Evolutionary conservation across 1,140 invertebrate genomes (phyloP), one percentile per base, ranked within the genome.

Genomic region (Cherax quadricarinatus): DNA sequence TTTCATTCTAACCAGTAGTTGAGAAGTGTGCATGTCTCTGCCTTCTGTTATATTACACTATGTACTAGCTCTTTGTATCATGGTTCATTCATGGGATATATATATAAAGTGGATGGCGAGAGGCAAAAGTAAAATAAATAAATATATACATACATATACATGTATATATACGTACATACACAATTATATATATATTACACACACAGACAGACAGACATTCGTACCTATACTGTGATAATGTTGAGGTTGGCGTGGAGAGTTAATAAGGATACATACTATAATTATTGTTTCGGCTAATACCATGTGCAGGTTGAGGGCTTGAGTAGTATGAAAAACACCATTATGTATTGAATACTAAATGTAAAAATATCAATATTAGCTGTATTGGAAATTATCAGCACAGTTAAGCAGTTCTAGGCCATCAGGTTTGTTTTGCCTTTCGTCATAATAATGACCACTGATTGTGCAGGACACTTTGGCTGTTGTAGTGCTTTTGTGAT

Each of bases 401-500:
- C 86, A 48, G 78, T 83, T 62, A 78, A 57, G 81, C 81, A 79
- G 79, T 84, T 90, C 60, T 75, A 48, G 88, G 62, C 88, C 81
- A 84, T 83, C 66, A 57, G 88, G 80, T 83, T 90, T 90, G 66
- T 84, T 90, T 90, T 90, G 81, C 88, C 81, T 90, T 90, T 90
- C 88, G 88, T 90, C 88, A 90, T 84, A 90, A 85, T 60, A 83
- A 53, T 87, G 81, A 86, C 90, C 90, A 91, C 90, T 91, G 90
- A 82, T 66, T 91, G 90, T 87, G 90, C 90, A 87, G 84, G 90
- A 91, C 75, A 91, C 84, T 87, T 91, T 91, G 89, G 89, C 90
- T 91, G 90, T 91, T 87, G 90, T 91, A 91, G 90, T 81, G 90
- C 84, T 91, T 91, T 91, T 91, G 84, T 87, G 90, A 91, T 91